These are phyloP conservation scores for Caranx ignobilis DNA, from an alignment of 2,113 vertebrate species.

Conservation along the genomic window DNA sequence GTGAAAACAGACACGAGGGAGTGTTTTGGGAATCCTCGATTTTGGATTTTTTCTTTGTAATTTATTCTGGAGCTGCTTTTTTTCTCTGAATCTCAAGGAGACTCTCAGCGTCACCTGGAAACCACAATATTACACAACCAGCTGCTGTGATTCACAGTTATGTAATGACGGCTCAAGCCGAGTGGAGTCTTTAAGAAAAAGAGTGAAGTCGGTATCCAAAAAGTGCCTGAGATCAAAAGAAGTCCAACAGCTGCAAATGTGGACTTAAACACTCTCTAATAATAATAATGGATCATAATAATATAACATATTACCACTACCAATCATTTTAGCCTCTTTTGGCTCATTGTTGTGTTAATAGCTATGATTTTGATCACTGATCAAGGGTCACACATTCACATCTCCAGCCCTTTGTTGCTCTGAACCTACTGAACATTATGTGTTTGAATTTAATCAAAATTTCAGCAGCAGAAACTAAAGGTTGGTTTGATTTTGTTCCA, in stretches of 20 bases:
- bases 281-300: no score
- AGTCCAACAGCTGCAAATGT: neutral
- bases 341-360: neutral
- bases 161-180: constrained; percentile 1
- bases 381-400: no score
- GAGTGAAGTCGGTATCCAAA: neutral
- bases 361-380: no score
- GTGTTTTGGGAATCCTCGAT: no score
- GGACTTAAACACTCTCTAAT: neutral
- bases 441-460: neutral
- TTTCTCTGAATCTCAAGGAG: neutral
- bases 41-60: no score
- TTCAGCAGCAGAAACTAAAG: neutral
- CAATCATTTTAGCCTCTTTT: neutral
- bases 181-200: constrained; percentile 41
- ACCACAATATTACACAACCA: constrained; percentile 21
- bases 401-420: no score
- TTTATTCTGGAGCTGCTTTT: neutral
- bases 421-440: no score
- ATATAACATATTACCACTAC: no score
- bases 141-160: constrained; percentile 42
- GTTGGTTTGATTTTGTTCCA: neutral
- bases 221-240: neutral
- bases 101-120: constrained; percentile 35
- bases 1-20: neutral